phyloP scores from a whole-genome alignment of 2,888 invertebrate genomes.

The Drosophila bunnanda region DNA sequence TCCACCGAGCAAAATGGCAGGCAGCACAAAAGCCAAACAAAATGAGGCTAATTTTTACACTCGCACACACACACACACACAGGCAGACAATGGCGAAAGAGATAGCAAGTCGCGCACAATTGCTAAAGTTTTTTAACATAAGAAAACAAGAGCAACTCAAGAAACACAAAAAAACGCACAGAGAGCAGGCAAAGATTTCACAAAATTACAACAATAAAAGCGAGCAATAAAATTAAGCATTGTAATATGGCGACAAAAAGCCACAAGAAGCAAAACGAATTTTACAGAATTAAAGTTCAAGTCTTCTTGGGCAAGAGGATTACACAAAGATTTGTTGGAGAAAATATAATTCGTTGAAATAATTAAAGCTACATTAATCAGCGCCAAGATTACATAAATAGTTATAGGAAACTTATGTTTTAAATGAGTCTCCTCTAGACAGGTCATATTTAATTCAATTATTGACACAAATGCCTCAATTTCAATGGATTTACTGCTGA shows the following conservation, averaged over 20 bases:
- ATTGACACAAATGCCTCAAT: not conserved
- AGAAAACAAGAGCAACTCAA: conserved; percentile 39
- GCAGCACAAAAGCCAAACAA: conserved; percentile 63
- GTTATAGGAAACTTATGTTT: not conserved
- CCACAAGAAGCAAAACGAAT: conserved; percentile 25
- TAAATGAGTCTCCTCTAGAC: not conserved
- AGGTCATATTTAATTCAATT: conserved; percentile 22
- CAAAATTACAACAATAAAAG: conserved; percentile 77
- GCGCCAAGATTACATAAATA: not conserved
- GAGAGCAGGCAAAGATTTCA: conserved; percentile 62
- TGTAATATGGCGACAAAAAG: conserved; percentile 70
- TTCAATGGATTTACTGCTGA: not conserved
- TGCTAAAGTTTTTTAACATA: conserved; percentile 70
- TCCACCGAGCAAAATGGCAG: conserved; percentile 45
- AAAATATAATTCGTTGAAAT: not conserved
- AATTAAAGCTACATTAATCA: not conserved
- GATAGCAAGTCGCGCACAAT: conserved; percentile 62
- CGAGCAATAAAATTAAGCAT: conserved; percentile 78
- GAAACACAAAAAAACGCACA: conserved; percentile 14
- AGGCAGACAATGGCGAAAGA: conserved; percentile 35
- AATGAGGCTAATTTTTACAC: conserved; percentile 75
- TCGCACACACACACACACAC: conserved; percentile 38
- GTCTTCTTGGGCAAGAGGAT: not conserved
- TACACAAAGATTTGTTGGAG: not conserved
- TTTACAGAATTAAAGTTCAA: conserved; percentile 21